phyloP scores from a whole-genome alignment of 1,140 invertebrate genomes.

The Tenebrio molitor region DNA sequence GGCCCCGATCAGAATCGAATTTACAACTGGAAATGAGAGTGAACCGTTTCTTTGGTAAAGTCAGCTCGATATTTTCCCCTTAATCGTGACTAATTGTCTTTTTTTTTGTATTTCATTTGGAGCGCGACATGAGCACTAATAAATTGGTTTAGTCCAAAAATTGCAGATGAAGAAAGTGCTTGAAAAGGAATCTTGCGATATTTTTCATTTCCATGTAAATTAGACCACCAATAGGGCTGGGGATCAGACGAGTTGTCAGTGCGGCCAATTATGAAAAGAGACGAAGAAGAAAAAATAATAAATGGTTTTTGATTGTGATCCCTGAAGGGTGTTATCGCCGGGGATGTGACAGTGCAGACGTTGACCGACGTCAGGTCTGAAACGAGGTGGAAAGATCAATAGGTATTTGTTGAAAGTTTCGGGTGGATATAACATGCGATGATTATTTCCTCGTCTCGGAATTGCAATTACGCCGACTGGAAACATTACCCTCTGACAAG shows the following conservation, averaged over 20 bases:
- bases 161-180: no score
- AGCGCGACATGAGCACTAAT: no score
- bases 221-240: background rate
- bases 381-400: conserved; percentile 10
- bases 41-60: no score
- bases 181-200: no score
- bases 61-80: no score
- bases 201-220: no score
- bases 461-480: background rate
- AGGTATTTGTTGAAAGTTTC: background rate
- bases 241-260: background rate
- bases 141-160: no score
- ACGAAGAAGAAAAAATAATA: background rate
- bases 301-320: conserved; percentile 11
- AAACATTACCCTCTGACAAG: conserved; percentile 15
- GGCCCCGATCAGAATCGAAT: background rate
- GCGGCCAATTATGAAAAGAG: background rate
- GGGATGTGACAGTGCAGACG: background rate
- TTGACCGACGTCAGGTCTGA: conserved; percentile 4
- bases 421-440: background rate
- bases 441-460: background rate
- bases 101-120: no score
- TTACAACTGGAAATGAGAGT: background rate
- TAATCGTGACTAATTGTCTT: no score
- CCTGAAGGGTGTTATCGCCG: conserved; percentile 1